A percentile compares a stretch with the other conserved stretches of the same genome.
Evolutionary conservation across 2,797 vertebrate species (phyloP).

Genomic region (Mormyrops attenuatus): DNA sequence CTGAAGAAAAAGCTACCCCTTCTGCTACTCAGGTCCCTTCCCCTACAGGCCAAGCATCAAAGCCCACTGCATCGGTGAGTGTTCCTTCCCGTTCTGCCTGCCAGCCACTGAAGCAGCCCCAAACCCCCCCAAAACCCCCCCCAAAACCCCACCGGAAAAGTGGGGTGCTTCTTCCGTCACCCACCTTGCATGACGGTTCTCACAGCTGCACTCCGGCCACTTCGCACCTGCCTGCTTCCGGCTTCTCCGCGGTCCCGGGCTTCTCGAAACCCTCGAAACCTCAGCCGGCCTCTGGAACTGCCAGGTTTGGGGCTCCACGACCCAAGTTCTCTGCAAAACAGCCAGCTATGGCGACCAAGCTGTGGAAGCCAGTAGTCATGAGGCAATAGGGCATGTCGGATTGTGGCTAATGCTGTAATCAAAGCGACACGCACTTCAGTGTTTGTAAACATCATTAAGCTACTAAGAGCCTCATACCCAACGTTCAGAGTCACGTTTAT

Average conservation of each 20-base stretch:
- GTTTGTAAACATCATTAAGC: not conserved
- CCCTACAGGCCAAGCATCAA: slow-evolving; percentile 45
- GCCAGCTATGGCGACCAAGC: slow-evolving; percentile 69
- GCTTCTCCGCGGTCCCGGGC: slow-evolving; percentile 42
- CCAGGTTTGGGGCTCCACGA: slow-evolving; percentile 76
- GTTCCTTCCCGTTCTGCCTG: slow-evolving; percentile 47
- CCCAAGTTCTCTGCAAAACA: slow-evolving; percentile 96
- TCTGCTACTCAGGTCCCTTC: slow-evolving; percentile 40
- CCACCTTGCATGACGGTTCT: slow-evolving; percentile 38
- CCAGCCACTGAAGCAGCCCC: slow-evolving; percentile 51
- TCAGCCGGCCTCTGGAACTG: slow-evolving; percentile 57
- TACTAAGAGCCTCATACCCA: not conserved
- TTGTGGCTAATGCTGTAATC: slow-evolving; percentile 45
- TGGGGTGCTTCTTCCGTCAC: slow-evolving; percentile 52
- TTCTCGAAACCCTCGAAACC: slow-evolving; percentile 57
- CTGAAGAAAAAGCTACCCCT: slow-evolving; percentile 58
- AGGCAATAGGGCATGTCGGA: slow-evolving; percentile 58
- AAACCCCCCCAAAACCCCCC: slow-evolving; percentile 57
- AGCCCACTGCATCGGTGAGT: slow-evolving; percentile 63
- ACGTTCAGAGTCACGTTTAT: not conserved
- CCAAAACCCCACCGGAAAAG: slow-evolving; percentile 58
- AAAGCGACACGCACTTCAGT: slow-evolving; percentile 26
- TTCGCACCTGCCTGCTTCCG: slow-evolving; percentile 32
- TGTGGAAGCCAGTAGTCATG: slow-evolving; percentile 82
- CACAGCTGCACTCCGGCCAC: slow-evolving; percentile 41